phyloP scores from a whole-genome alignment of 2,888 invertebrate genomes.

The Hypselothyrea guttata region DNA sequence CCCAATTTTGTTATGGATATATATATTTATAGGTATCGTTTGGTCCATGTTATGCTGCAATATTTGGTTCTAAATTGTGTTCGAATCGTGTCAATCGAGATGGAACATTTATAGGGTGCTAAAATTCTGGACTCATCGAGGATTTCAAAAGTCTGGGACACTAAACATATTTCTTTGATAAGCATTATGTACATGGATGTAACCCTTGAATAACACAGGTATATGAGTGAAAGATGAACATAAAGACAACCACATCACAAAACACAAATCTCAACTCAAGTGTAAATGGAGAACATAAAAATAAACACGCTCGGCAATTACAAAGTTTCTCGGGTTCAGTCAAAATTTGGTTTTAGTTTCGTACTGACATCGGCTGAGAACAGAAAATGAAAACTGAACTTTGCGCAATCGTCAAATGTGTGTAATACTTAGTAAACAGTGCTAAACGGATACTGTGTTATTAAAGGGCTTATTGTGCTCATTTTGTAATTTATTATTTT shows the following conservation, averaged over 20 bases:
- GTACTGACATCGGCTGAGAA: constrained; percentile 6
- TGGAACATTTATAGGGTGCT: no score
- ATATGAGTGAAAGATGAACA: constrained; percentile 2
- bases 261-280: constrained; percentile 2
- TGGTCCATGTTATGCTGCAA: no score
- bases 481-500: constrained; percentile 3
- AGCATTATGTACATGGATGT: constrained; percentile 21
- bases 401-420: constrained; percentile 14
- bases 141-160: not conserved
- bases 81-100: no score
- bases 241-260: constrained; percentile 2
- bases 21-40: no score
- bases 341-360: constrained; percentile 1
- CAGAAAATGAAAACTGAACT: constrained; percentile 9
- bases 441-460: constrained; percentile 36
- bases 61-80: no score
- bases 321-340: no score
- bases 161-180: constrained; percentile 10
- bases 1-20: no score
- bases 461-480: constrained; percentile 41
- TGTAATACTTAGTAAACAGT: constrained; percentile 20
- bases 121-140: no score
- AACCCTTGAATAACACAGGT: constrained; percentile 46
- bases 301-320: no score
- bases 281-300: no score